Evolutionary conservation across 2,888 invertebrate genomes (phyloP).

Genomic region (Scaptomyza reducta): DNA sequence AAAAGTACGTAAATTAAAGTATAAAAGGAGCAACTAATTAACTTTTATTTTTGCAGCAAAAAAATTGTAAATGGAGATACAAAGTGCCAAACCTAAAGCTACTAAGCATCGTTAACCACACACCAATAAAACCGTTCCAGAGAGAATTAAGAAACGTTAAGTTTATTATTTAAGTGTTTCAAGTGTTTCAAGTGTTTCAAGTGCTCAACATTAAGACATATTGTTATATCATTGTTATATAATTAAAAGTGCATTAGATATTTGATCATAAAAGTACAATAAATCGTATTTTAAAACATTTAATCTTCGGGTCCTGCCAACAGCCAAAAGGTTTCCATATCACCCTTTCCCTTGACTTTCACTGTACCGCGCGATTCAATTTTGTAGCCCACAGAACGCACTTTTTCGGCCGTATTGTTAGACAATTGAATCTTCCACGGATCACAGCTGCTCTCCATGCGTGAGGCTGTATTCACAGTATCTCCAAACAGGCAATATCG

Average conservation of each 20-base stretch:
- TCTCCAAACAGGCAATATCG: conserved; percentile 96
- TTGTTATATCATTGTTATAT: background rate
- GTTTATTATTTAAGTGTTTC: conserved; percentile 43
- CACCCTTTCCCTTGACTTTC: conserved; percentile 94
- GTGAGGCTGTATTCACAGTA: conserved; percentile 95
- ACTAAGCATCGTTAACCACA: background rate
- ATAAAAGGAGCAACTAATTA: background rate
- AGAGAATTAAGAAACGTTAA: conserved; percentile 12
- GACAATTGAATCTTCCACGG: conserved; percentile 92
- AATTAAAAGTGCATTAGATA: background rate
- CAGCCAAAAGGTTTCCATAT: conserved; percentile 94
- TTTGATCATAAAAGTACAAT: background rate
- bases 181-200: conserved; percentile 11
- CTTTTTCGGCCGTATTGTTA: conserved; percentile 87
- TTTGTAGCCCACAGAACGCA: conserved; percentile 88
- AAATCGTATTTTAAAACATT: background rate
- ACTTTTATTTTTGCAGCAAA: background rate
- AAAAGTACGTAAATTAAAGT: background rate
- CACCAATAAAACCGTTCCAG: background rate
- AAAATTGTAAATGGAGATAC: background rate
- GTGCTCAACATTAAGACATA: conserved; percentile 28
- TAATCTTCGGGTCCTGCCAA: conserved; percentile 85
- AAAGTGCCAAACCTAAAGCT: background rate
- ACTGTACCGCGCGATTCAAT: conserved; percentile 90
- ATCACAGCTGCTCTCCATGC: conserved; percentile 91